phyloP scores from a whole-genome alignment of 92 coral and sea anemone species.

The Epizoanthus illoricatus region DNA sequence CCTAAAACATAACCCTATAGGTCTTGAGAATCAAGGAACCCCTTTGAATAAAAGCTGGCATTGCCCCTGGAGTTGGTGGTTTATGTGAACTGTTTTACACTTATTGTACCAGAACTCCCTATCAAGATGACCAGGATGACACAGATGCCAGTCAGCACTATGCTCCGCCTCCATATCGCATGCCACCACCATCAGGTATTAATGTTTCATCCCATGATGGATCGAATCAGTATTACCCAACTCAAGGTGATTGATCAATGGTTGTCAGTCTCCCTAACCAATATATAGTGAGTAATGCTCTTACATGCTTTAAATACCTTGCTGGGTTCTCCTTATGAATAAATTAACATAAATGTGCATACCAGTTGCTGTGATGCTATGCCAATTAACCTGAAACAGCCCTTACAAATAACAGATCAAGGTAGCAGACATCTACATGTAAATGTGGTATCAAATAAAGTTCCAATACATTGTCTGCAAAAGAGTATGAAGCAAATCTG shows the following conservation, averaged over 20 bases:
- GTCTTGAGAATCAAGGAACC: neutral
- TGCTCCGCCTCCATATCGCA: constrained; percentile 87
- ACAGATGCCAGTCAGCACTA: constrained; percentile 64
- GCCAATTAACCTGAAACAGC: neutral
- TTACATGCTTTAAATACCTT: constrained; percentile 12
- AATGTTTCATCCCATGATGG: constrained; percentile 69
- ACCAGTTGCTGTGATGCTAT: neutral
- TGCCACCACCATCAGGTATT: constrained; percentile 77
- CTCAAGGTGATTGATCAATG: constrained; percentile 60
- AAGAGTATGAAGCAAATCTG: too few species aligned
- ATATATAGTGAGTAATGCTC: constrained; percentile 48
- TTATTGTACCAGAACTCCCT: constrained; percentile 39
- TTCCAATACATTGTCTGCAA: too few species aligned
- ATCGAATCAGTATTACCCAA: constrained; percentile 68
- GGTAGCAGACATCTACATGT: too few species aligned
- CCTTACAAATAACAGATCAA: neutral
- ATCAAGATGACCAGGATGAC: constrained; percentile 33
- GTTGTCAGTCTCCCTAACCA: constrained; percentile 44
- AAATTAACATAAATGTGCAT: neutral
- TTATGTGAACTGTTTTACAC: neutral
- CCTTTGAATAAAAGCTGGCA: neutral
- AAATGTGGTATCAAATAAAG: too few species aligned
- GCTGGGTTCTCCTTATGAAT: neutral
- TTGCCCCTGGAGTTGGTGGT: neutral
- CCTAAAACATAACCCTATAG: too few species aligned